Conservation (phyloP, 2,113 vertebrate species). For the Callospermophilus lateralis region DNA sequence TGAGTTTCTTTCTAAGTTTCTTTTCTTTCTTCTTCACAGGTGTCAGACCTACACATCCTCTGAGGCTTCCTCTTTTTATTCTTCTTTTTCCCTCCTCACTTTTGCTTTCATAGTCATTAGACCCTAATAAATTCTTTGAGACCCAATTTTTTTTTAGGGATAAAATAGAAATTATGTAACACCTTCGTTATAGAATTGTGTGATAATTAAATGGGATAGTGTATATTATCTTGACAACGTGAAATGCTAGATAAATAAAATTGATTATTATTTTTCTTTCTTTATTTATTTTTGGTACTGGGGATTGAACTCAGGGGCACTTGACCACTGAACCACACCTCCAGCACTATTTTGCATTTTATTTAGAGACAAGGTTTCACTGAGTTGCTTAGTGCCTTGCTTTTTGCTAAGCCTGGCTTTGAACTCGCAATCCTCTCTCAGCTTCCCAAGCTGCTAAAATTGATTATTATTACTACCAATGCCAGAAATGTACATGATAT, state of each 20-base stretch:
- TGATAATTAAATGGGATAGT: not conserved
- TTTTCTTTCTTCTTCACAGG: not conserved
- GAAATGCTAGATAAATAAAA: not conserved
- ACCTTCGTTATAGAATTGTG: not conserved
- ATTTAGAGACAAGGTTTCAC: too few species aligned
- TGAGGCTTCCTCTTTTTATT: not conserved
- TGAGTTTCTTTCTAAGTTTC: not conserved
- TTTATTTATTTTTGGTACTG: too few species aligned
- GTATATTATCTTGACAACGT: too few species aligned
- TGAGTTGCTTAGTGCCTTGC: too few species aligned
- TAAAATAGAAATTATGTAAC: not conserved
- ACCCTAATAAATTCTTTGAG: not conserved
- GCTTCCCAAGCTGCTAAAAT: not conserved
- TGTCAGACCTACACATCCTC: not conserved
- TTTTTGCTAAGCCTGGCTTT: too few species aligned
- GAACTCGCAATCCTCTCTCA: too few species aligned
- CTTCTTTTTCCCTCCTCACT: not conserved
- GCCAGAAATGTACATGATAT: not conserved
- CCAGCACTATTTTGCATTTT: too few species aligned
- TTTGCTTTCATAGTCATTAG: not conserved
- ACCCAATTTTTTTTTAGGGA: not conserved
- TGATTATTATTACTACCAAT: not conserved
- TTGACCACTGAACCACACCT: too few species aligned
- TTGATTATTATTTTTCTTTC: not conserved
- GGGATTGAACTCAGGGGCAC: too few species aligned